Conservation (phyloP, 2,888 invertebrate species). For the Dicycla oo region DNA sequence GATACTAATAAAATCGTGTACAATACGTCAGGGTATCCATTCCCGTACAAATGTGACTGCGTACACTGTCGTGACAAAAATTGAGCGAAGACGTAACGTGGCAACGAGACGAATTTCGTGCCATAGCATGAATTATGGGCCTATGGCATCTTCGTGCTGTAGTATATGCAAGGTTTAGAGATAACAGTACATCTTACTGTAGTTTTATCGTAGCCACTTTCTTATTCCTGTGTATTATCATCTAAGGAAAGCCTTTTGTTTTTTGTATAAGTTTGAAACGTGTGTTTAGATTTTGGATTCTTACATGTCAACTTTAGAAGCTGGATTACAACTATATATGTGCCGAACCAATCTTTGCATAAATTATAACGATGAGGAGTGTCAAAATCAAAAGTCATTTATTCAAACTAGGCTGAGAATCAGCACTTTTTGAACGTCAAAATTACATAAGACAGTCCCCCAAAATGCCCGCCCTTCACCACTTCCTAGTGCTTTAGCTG, state of each 20-base stretch:
- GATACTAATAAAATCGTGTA: slow-evolving; percentile 60
- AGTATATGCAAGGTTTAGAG: slow-evolving; percentile 65
- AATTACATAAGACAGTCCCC: too few species aligned
- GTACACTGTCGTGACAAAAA: slow-evolving; percentile 64
- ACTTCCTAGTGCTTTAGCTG: too few species aligned
- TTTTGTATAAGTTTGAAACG: not conserved
- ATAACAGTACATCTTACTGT: slow-evolving; percentile 21
- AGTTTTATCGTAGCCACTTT: not conserved
- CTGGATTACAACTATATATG: not conserved
- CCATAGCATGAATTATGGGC: slow-evolving; percentile 65
- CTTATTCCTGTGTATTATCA: not conserved
- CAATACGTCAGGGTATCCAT: slow-evolving; percentile 55
- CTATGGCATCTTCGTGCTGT: slow-evolving; percentile 25
- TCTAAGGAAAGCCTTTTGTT: not conserved
- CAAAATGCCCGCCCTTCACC: too few species aligned
- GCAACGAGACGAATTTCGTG: slow-evolving; percentile 67
- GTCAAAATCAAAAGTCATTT: too few species aligned
- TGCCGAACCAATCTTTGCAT: too few species aligned
- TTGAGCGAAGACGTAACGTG: slow-evolving; percentile 68
- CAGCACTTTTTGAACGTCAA: too few species aligned
- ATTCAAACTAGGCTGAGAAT: too few species aligned
- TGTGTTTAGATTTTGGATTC: not conserved
- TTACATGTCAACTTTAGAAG: not conserved
- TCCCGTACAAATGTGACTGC: slow-evolving; percentile 49
- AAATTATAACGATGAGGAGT: too few species aligned